These are phyloP conservation scores for Silurus meridionalis DNA, from an alignment of 2,113 vertebrate genomes.

Conservation along the genomic window DNA sequence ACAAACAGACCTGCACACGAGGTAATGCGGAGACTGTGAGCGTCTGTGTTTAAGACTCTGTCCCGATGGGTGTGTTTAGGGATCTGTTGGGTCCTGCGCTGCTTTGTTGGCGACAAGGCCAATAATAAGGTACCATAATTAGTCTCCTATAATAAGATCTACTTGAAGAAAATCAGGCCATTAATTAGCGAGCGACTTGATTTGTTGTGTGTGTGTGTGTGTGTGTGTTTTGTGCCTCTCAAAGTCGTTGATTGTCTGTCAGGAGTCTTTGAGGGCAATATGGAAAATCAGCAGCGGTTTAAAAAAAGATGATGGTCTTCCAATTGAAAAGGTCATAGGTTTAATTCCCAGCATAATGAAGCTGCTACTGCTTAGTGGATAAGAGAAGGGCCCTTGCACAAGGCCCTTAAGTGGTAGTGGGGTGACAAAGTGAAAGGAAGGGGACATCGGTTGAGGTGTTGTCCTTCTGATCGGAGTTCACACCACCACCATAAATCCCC, in stretches of 20 bases:
- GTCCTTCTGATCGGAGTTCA: too few relatives aligned
- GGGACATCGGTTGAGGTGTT: too few relatives aligned
- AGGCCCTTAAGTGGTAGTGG: too few relatives aligned
- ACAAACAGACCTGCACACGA: background rate
- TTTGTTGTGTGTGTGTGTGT: constrained; percentile 44
- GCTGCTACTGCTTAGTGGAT: too few relatives aligned
- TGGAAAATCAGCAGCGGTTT: background rate
- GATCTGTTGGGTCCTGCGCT: constrained; percentile 15
- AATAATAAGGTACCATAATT: constrained; percentile 56
- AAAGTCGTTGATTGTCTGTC: background rate
- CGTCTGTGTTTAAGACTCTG: background rate
- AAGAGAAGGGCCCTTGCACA: too few relatives aligned
- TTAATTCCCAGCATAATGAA: too few relatives aligned
- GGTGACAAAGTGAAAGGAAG: too few relatives aligned
- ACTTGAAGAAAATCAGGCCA: constrained; percentile 76
- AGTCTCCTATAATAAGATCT: constrained; percentile 77
- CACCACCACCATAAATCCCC: too few relatives aligned
- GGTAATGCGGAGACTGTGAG: background rate
- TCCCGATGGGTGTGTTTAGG: constrained; percentile 17
- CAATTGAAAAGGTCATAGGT: too few relatives aligned
- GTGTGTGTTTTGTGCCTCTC: constrained; percentile 46
- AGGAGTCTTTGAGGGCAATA: background rate
- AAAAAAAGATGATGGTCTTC: too few relatives aligned
- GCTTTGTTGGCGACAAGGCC: constrained; percentile 73
- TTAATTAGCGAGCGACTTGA: constrained; percentile 73